phyloP scores from a whole-genome alignment of 2,113 vertebrate genomes.

The Amphiprion ocellaris region DNA sequence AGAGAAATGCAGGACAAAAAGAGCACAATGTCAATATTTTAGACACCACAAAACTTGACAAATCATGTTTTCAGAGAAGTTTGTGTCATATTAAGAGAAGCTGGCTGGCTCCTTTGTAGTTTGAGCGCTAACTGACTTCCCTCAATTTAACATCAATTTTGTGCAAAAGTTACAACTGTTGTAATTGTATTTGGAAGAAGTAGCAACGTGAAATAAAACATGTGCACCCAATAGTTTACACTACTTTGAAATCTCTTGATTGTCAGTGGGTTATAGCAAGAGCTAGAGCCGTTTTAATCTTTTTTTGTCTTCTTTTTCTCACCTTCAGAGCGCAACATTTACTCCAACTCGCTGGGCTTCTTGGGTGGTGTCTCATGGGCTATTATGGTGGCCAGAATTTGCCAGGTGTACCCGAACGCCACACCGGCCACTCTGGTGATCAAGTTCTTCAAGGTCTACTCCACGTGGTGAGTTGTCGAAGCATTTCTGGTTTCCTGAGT shows the following conservation, averaged over 20 bases:
- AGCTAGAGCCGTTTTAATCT: not conserved
- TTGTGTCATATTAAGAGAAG: no score
- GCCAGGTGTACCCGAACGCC: slow-evolving; percentile 95
- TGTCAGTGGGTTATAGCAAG: not conserved
- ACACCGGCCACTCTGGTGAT: slow-evolving; percentile 93
- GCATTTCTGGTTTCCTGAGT: not conserved
- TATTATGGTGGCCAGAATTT: slow-evolving; percentile 94
- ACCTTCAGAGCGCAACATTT: slow-evolving; percentile 92
- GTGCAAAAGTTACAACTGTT: no score
- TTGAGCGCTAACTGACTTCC: no score
- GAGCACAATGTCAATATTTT: no score
- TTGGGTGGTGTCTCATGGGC: slow-evolving; percentile 94
- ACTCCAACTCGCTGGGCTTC: slow-evolving; percentile 95
- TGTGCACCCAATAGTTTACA: no score
- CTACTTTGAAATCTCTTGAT: not conserved
- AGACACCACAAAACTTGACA: no score
- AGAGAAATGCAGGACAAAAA: no score
- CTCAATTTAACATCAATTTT: no score
- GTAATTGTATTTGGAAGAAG: no score
- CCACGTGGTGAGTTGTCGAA: slow-evolving; percentile 90
- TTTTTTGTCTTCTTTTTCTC: not conserved
- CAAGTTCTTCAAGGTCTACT: slow-evolving; percentile 96
- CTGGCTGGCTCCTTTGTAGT: no score
- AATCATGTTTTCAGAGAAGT: no score
- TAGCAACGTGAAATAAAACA: no score